Base-by-base conservation (phyloP, 2,113 vertebrate genomes). In the Fregata magnificens region DNA sequence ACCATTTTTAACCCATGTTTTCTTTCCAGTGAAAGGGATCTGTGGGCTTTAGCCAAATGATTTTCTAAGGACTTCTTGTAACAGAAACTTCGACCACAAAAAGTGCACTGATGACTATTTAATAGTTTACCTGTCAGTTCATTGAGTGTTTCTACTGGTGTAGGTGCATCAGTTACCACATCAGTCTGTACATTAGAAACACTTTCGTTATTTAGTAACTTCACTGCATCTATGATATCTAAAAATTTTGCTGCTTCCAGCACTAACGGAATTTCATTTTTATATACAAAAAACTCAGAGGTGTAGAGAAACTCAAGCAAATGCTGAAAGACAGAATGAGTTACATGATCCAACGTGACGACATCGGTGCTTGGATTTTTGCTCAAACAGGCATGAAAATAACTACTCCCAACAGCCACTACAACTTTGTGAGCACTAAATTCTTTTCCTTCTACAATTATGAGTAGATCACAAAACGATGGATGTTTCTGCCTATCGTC, bases 321-420 rank as follows among this genome's bases (percentile, higher is more conserved):
- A 94, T 99, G 99, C 49, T 98, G 98, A 97, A 99, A 99, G 47
- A 99, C 99, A 3, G 99, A 99, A 92, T 99, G 98, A 21, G 99
- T 99, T 90, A 99, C 99, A 5, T 99, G 99, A 95, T 99, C 99
- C 94, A 99, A 98, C 0, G 98, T 99, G 96, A 99, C 98, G 1
- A 98, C 98, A 76, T 98, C 98, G 0, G 98, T 98, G 50, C 98
- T 98, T 5, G 99, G 99, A 95, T 99, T 99, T 98, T 99, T 99
- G 90, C 99, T 99, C 93, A 99, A 97, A 81, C 99, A 99, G 2
- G 99, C 99, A 32, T 99, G 99, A 93, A 99, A 99, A 95, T 99
- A 99, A 97, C 99, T 99, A 96, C 99, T 99, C 29, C 99, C 99
- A 26, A 99, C 99, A 28, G 99, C 99, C 86, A 99, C 98, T 5